Evolutionary conservation across 2,797 vertebrate genomes (phyloP).

Genomic region (Gallirallus australis): DNA sequence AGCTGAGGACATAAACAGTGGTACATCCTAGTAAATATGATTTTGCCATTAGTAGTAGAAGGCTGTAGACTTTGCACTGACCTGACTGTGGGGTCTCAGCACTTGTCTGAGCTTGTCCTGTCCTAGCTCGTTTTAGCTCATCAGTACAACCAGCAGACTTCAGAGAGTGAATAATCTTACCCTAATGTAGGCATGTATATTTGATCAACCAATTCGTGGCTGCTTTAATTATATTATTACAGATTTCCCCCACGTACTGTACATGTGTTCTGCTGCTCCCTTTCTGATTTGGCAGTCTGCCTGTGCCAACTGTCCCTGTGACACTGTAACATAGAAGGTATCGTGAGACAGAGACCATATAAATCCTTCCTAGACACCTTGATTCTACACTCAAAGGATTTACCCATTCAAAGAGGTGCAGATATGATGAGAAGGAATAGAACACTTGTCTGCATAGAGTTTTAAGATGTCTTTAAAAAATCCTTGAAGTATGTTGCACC

Average conservation of each 20-base stretch:
- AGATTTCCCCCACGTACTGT: neutral
- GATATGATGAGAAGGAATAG: neutral
- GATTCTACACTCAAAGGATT: neutral
- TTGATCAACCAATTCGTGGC: neutral
- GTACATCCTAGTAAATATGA: neutral
- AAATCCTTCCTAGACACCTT: neutral
- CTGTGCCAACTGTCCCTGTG: neutral
- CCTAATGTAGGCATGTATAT: constrained; percentile 11
- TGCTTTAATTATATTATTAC: constrained; percentile 24
- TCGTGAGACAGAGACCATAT: neutral
- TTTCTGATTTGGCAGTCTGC: constrained; percentile 14
- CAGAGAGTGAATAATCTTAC: constrained; percentile 32
- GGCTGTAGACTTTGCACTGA: neutral
- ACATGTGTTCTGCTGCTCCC: neutral
- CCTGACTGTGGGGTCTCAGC: neutral
- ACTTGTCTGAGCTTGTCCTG: neutral
- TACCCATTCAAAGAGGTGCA: neutral
- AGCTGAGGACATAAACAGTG: neutral
- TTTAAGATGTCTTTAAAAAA: neutral
- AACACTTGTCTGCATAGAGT: neutral
- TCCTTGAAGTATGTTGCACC: too few relatives aligned
- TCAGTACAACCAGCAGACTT: neutral
- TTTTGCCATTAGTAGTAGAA: neutral
- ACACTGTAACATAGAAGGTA: neutral
- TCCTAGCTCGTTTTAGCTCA: neutral